Conservation (phyloP, 1,140 invertebrate genomes). For the Capitella teleta region DNA sequence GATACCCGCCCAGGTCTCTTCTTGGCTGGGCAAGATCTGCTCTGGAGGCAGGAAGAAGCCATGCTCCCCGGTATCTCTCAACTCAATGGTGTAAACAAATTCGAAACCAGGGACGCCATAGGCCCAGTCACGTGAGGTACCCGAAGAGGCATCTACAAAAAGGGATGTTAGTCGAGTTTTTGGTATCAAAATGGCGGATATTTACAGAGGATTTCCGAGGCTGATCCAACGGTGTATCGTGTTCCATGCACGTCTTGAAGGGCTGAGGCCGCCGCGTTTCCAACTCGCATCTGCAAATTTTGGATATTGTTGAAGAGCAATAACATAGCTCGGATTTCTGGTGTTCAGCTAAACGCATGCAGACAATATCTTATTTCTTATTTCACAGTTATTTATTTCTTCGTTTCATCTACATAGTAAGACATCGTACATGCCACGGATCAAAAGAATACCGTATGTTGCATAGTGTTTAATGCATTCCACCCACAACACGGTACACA, state of each 20-base stretch:
- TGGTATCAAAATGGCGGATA: not conserved
- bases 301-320: too few species aligned
- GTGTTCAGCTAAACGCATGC: too few species aligned
- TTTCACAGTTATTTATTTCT: too few species aligned
- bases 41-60: conserved; percentile 45
- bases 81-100: conserved; percentile 11
- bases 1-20: conserved; percentile 57
- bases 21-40: conserved; percentile 56
- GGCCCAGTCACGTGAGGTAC: conserved; percentile 34
- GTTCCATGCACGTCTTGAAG: conserved; percentile 2
- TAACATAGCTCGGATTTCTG: too few species aligned
- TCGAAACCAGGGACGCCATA: conserved; percentile 9
- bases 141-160: conserved; percentile 30
- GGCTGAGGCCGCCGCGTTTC: not conserved
- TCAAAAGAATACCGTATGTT: too few species aligned
- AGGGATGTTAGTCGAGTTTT: too few species aligned
- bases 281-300: conserved; percentile 7
- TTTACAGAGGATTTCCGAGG: conserved; percentile 8
- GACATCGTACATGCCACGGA: too few species aligned
- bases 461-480: too few species aligned
- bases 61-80: conserved; percentile 17
- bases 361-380: too few species aligned
- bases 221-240: conserved; percentile 4
- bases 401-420: too few species aligned
- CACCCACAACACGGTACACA: too few species aligned